Evolutionary conservation across 1,140 invertebrate species (phyloP), one percentile per base, ranked within the genome.

Genomic region (Cepaea nemoralis): DNA sequence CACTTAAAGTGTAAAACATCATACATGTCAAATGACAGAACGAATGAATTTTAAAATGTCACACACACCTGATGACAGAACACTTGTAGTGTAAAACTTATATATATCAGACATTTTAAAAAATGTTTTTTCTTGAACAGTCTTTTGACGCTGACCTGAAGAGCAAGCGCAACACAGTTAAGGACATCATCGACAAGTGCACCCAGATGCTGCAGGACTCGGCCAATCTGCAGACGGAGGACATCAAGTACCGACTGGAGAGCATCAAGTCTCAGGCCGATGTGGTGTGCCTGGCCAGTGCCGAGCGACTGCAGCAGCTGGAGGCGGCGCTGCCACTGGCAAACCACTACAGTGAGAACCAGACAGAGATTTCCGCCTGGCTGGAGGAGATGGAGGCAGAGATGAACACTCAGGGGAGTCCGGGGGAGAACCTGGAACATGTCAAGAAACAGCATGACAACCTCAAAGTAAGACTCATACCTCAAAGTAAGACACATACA

Each of bases 121-220:
- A 70, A 40, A 74, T 27, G n/a, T 42, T 40, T 2, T 73, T 67
- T 75, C 31, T 75, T 50, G 86, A 85, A n/a, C 82, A 92, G 87
- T 96, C 96, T 0, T 93, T 99, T 42, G 97, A 98, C 89, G 97
- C 99, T 83, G 97, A 99, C 88, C 96, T 99, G 77, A 96, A 95
- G 5, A 96, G 95, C 82, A 97, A 99, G 88, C 96, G 97, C 82
- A 95, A 95, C 63, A 93, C 97, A 0, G 96, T 98, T 0, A 93
- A 97, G 5, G 97, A 99, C 88, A 95, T 99, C 6, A 94, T 99
- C 1, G 95, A 95, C 0, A 96, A 97, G 82, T 97, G 97, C 6
- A 99, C 98, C 92, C 97, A 97, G 86, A 92, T 99, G 24, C 93
- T 99, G 10, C 94, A 97, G 40, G 97, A 99, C 91, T 96, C 96